These are phyloP conservation scores for Gymnoscopelus braueri DNA, from an alignment of 2,797 vertebrate species.

Conservation along the genomic window DNA sequence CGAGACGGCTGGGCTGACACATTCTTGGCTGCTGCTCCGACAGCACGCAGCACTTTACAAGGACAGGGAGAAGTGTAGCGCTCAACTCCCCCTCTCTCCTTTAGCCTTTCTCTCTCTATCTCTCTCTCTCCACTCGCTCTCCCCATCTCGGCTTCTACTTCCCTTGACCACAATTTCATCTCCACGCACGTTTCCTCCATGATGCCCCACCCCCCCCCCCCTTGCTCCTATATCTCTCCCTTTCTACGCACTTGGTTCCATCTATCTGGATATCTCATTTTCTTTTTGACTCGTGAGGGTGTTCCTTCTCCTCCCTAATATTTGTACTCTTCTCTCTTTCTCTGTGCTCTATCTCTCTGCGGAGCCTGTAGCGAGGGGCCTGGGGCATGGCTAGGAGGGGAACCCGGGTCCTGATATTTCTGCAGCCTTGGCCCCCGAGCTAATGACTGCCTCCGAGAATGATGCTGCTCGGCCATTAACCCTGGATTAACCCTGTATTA, in stretches of 20 bases:
- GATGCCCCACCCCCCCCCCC: conserved; percentile 5
- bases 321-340: conserved; percentile 26
- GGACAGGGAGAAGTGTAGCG: conserved; percentile 76
- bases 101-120: neutral
- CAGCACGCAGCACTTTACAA: conserved; percentile 82
- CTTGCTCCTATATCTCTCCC: conserved; percentile 24
- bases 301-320: conserved; percentile 39
- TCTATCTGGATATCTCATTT: conserved; percentile 65
- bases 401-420: conserved; percentile 54
- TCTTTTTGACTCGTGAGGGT: conserved; percentile 53
- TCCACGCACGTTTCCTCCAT: conserved; percentile 37
- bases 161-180: conserved; percentile 54
- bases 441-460: conserved; percentile 70
- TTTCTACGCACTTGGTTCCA: conserved; percentile 51
- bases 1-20: conserved; percentile 80
- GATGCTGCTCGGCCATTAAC: conserved; percentile 77
- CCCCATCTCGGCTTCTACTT: neutral
- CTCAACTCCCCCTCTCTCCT: conserved; percentile 69
- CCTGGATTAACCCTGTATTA: conserved; percentile 81
- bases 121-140: neutral
- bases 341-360: conserved; percentile 21
- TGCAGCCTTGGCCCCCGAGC: conserved; percentile 53
- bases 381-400: conserved; percentile 47
- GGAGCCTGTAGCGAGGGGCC: conserved; percentile 35
- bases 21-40: conserved; percentile 79